A percentile compares a stretch with the other conserved stretches of the same genome.
Conservation (phyloP, 2,113 vertebrate species). For the Gambusia affinis region DNA sequence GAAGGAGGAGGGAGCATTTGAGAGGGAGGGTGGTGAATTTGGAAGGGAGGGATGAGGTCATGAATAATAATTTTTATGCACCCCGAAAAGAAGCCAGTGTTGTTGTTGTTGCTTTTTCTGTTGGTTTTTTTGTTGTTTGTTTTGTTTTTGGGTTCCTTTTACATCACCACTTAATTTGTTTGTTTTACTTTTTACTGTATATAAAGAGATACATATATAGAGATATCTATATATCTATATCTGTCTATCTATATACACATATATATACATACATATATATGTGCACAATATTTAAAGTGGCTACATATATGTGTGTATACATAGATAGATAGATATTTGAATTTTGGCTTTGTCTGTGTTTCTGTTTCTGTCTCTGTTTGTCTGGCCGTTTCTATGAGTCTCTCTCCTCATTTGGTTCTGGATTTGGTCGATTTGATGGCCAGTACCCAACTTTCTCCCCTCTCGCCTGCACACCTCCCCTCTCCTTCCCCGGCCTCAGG, state of each 20-base stretch:
- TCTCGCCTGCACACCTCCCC: background rate
- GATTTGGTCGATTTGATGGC: slow-evolving; percentile 62
- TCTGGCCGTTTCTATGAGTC: slow-evolving; percentile 28
- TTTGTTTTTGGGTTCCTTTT: background rate
- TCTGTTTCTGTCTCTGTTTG: slow-evolving; percentile 26
- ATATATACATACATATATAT: no score
- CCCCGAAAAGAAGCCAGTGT: slow-evolving; percentile 30
- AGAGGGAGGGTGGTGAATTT: slow-evolving; percentile 59
- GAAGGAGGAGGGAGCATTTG: slow-evolving; percentile 54
- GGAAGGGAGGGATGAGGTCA: slow-evolving; percentile 68
- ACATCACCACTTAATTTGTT: slow-evolving; percentile 3
- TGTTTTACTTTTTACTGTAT: slow-evolving; percentile 34
- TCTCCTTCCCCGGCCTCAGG: slow-evolving; percentile 39
- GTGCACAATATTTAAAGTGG: no score
- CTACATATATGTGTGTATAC: no score
- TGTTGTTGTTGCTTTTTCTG: background rate
- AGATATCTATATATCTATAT: no score
- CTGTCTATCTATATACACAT: no score
- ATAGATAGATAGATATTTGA: background rate
- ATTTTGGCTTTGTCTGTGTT: slow-evolving; percentile 23
- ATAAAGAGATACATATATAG: background rate
- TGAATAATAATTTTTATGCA: slow-evolving; percentile 75
- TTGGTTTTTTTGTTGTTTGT: no score
- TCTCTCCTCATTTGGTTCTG: slow-evolving; percentile 48
- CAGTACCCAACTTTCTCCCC: slow-evolving; percentile 38